Conservation (phyloP, 1,140 invertebrate genomes). For the Halotydeus destructor region DNA sequence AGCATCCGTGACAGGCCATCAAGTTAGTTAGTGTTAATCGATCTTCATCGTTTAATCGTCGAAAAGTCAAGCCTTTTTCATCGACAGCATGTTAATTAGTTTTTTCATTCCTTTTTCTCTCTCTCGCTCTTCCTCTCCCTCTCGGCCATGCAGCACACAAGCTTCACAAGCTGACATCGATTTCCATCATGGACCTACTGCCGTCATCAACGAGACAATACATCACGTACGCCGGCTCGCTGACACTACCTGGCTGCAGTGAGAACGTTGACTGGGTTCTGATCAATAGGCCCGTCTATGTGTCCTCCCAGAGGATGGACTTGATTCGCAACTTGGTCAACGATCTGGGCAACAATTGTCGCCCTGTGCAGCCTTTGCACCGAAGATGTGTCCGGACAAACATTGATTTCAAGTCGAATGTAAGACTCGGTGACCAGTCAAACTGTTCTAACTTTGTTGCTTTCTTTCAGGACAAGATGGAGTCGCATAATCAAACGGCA, state of each 20-base stretch:
- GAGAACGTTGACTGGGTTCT: constrained; percentile 65
- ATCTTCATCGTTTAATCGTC: too few species aligned
- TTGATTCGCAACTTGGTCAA: constrained; percentile 1
- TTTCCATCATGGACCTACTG: constrained; percentile 57
- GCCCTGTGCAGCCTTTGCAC: constrained; percentile 67
- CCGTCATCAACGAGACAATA: constrained; percentile 62
- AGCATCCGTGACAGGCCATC: too few species aligned
- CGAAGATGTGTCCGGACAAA: constrained; percentile 78
- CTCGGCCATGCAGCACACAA: too few species aligned
- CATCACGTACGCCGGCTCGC: constrained; percentile 88
- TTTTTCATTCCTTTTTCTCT: neutral
- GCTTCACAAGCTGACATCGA: constrained; percentile 41
- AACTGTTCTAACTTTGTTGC: neutral
- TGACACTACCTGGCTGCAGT: constrained; percentile 54
- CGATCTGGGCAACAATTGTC: constrained; percentile 54
- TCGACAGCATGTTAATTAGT: too few species aligned
- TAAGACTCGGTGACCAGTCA: neutral
- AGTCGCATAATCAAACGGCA: neutral
- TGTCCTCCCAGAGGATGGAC: constrained; percentile 31
- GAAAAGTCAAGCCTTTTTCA: too few species aligned
- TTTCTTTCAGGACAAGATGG: neutral
- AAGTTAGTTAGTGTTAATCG: too few species aligned
- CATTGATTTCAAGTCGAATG: constrained; percentile 49
- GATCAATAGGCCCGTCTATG: constrained; percentile 88
- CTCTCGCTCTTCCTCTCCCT: too few species aligned